Evolutionary conservation across 1,140 invertebrate species (phyloP).

Genomic region (Lethrus apterus): DNA sequence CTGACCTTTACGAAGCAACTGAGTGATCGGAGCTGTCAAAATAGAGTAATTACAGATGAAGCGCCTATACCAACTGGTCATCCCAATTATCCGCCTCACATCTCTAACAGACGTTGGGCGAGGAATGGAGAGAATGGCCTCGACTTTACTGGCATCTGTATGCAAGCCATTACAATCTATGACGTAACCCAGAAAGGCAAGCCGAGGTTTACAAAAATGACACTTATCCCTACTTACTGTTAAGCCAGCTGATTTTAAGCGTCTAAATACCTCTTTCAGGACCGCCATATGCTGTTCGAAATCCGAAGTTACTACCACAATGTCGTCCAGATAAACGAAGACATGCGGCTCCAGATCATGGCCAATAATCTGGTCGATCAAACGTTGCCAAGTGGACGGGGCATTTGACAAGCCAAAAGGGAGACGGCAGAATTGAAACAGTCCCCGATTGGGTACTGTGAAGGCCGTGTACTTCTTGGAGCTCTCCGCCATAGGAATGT

Average conservation of each 20-base stretch:
- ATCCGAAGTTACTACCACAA: slow-evolving; percentile 22
- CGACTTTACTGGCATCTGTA: slow-evolving; percentile 17
- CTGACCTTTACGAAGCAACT: slow-evolving; percentile 20
- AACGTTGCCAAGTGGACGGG: slow-evolving; percentile 22
- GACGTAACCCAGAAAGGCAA: slow-evolving; percentile 24
- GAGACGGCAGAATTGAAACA: slow-evolving; percentile 41
- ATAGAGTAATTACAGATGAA: slow-evolving; percentile 17
- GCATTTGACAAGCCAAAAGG: slow-evolving; percentile 42
- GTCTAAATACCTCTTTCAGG: slow-evolving; percentile 16
- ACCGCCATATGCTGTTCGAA: slow-evolving; percentile 28
- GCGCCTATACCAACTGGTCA: slow-evolving; percentile 15
- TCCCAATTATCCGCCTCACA: slow-evolving; percentile 8
- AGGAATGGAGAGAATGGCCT: slow-evolving; percentile 10
- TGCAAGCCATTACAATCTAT: slow-evolving; percentile 5
- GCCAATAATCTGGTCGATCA: slow-evolving; percentile 27
- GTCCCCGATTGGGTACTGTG: slow-evolving; percentile 36
- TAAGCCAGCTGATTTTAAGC: slow-evolving; percentile 14
- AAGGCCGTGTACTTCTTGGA: slow-evolving; percentile 42
- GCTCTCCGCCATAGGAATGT: slow-evolving; percentile 30
- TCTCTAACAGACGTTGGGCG: slow-evolving; percentile 2
- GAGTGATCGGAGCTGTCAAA: slow-evolving; percentile 8
- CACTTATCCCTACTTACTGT: slow-evolving; percentile 16
- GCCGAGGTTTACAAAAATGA: slow-evolving; percentile 3
- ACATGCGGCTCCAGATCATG: slow-evolving; percentile 18
- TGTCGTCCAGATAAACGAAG: slow-evolving; percentile 33